phyloP scores from a whole-genome alignment of 2,113 vertebrate species.

The Coturnix japonica region DNA sequence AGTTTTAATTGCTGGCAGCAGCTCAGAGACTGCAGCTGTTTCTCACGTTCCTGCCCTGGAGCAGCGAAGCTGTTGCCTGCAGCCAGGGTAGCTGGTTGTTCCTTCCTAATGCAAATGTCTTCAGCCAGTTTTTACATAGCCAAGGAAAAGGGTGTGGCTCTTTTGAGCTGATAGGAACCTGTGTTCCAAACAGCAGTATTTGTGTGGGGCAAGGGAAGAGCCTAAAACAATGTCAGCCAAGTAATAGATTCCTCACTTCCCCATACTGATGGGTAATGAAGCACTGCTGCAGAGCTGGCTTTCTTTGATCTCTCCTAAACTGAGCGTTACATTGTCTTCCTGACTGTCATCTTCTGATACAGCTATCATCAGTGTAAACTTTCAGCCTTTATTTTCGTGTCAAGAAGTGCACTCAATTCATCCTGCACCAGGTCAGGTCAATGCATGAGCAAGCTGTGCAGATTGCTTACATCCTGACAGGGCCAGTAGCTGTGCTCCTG shows the following conservation, averaged over 20 bases:
- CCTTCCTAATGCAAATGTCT: background rate
- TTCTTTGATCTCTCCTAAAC: background rate
- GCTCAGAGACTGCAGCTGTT: constrained; percentile 10
- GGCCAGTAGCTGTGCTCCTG: background rate
- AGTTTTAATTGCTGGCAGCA: constrained; percentile 41
- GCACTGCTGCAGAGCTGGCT: background rate
- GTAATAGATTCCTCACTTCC: background rate
- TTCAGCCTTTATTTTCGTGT: background rate
- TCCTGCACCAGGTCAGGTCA: background rate
- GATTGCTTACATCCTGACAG: background rate
- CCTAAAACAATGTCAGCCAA: background rate
- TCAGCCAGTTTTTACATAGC: background rate
- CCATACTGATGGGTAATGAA: background rate
- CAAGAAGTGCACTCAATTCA: background rate
- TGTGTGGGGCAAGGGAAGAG: too few relatives aligned
- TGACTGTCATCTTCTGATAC: background rate
- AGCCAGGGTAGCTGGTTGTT: background rate
- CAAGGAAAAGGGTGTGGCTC: background rate
- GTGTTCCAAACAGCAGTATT: background rate
- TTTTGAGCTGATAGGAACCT: background rate
- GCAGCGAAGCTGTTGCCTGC: constrained; percentile 16
- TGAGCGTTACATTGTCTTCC: background rate
- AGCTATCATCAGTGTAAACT: background rate
- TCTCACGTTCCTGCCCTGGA: constrained; percentile 13
- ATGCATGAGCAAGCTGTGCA: background rate